A percentile compares a stretch with the other conserved stretches of the same genome.
Conservation (phyloP, 2,888 invertebrate species). For the Reticulitermes lucifugus region DNA sequence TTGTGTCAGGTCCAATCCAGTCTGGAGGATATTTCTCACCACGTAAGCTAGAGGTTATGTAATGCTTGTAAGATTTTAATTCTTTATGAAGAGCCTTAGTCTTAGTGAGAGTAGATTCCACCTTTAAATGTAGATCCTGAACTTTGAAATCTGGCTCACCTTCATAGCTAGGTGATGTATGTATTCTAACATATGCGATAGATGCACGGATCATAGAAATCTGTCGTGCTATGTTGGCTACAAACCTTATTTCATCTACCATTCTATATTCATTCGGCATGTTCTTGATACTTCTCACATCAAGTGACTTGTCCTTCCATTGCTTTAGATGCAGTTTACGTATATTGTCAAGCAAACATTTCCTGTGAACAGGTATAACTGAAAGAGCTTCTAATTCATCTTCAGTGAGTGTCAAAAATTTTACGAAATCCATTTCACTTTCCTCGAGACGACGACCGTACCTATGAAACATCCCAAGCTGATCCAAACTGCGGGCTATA, state of each 20-base stretch:
- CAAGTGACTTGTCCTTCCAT: not conserved
- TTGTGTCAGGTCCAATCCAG: not conserved
- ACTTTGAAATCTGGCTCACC: not conserved
- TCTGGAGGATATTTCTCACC: conserved; percentile 21
- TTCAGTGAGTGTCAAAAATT: conserved; percentile 11
- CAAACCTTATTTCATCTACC: not conserved
- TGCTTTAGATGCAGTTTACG: conserved; percentile 3
- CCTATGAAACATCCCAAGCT: not conserved
- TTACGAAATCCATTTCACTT: not conserved
- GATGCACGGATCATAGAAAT: not conserved
- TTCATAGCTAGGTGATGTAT: not conserved
- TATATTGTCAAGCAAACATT: not conserved
- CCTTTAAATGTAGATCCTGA: not conserved
- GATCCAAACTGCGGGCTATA: conserved; percentile 2
- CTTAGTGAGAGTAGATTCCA: not conserved
- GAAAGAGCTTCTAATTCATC: conserved; percentile 20
- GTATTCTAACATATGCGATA: not conserved
- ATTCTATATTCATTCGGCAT: not conserved
- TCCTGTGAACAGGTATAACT: conserved; percentile 7
- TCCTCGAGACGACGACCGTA: not conserved
- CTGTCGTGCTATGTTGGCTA: conserved; percentile 14
- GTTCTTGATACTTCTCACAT: not conserved
- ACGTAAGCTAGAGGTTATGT: not conserved
- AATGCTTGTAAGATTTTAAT: not conserved
- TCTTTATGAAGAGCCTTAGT: not conserved